Evolutionary conservation across 2,888 invertebrate species (phyloP), one percentile per base, ranked within the genome.

Genomic region (Nephrotoma appendiculata): DNA sequence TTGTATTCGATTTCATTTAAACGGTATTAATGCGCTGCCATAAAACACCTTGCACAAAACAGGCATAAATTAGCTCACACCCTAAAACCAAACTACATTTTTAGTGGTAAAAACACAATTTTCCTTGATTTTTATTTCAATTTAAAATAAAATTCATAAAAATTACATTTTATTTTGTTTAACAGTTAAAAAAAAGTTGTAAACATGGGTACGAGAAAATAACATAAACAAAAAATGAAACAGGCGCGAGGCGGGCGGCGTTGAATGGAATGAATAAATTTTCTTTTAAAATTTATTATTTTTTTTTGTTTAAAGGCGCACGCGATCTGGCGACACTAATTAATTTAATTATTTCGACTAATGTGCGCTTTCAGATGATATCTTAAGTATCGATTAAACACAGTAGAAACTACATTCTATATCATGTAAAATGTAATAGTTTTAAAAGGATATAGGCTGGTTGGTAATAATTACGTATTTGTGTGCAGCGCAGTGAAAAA

Each of bases 321-420:
- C 89, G 89, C 89, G 88, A 88, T 89, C 88, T 88, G 88, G 89
- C 88, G 88, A 88, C 89, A 88, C 88, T 88, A 89, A 89, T 89
- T 89, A 89, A 89, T 88, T 89, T 89, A 89, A 89, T 89, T 89
- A 89, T 89, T 88, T 89, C 87, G 88, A 88, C 88, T 88, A 89
- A 88, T 89, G 88, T 87, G 87, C 83, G 86, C 86, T 87, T 84
- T 87, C 86, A 86, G 88, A 88, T 88, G 85, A 43, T 88, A 89
- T 89, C 89, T 89, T 88, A 89, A 89, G 88, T 89, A 89, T 89
- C 88, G 89, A 89, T 89, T 89, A 88, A 88, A 89, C 88, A 88
- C 88, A 88, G 87, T 88, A 89, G 71, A 71, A 31, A 71, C 71
- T 31, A 71, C 71, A 31, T 71, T 71, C 7, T 71, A 44, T 44